Evolutionary conservation across 2,113 vertebrate species (phyloP).

Genomic region (Dunckerocampus dactyliophorus): DNA sequence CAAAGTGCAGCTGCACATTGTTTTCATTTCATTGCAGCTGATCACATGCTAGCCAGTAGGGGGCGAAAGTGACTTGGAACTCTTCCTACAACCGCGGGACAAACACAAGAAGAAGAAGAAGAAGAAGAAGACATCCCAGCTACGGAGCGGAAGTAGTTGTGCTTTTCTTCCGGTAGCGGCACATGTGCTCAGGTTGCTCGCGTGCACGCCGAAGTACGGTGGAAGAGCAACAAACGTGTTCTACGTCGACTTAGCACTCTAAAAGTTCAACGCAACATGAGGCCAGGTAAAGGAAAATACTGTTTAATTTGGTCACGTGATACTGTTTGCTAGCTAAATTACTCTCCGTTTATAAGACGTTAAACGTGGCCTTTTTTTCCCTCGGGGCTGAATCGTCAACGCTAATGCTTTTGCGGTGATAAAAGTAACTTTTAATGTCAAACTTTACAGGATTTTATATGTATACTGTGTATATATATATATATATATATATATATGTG

Average conservation of each 20-base stretch:
- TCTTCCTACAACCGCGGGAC: too few relatives aligned
- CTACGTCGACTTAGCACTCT: neutral
- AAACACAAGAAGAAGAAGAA: neutral
- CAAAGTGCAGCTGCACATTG: too few relatives aligned
- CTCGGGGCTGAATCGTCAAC: neutral
- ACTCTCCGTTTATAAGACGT: neutral
- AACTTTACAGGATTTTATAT: too few relatives aligned
- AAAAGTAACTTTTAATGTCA: neutral
- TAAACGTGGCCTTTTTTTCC: neutral
- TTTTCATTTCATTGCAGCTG: too few relatives aligned
- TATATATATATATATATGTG: too few relatives aligned
- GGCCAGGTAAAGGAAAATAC: neutral
- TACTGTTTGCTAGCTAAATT: neutral
- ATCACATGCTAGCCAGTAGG: too few relatives aligned
- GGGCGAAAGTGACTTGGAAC: too few relatives aligned
- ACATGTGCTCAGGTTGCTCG: neutral
- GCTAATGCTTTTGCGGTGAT: too few relatives aligned
- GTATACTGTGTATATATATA: too few relatives aligned
- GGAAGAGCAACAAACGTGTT: neutral
- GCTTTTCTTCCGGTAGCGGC: neutral
- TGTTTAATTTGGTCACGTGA: neutral
- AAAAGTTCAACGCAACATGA: neutral
- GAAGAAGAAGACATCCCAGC: neutral
- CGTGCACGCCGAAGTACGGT: neutral
- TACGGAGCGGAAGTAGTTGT: neutral